Evolutionary conservation across 1,140 invertebrate genomes (phyloP), one percentile per base, ranked within the genome.

Genomic region (Scaptomyza pallida): DNA sequence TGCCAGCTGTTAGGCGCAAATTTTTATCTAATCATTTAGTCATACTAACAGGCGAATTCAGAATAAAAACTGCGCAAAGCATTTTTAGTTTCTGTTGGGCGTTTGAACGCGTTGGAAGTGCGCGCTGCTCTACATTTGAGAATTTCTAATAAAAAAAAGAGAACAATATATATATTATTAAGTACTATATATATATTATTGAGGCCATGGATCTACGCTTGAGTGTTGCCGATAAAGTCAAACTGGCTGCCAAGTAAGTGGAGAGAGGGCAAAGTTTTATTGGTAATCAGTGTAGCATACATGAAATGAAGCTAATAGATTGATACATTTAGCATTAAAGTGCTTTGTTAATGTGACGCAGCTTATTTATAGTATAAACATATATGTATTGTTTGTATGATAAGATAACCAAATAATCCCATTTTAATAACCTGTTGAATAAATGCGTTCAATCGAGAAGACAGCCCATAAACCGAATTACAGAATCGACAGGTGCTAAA

Each of bases 221-320:
- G 78, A 35, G 82, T 16, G 59, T 82, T 15, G 19, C 37, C 19
- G 81, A 85, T 16, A 86, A 81, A 63, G 10, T 85, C 4, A 88
- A 57, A 47, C 45, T 85, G 50, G 59, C 73, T 16, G 71, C 69
- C 54, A 85, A 85, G 81, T 85, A 59, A 63, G 81, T 88, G 15
- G 1, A 9, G 30, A 61, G 30, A 19, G 16, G 3, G 37, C 41
- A 19, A 13, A 19, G 23, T 30, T 17, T n/a, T 30, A 9, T 1
- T 37, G 10, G 5, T 35, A 41, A 69, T 33, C 50, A 23, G 21
- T 30, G 8, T 43, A 19, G n/a, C 13, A 30, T 9, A 30, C 2
- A 9, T 26, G 6, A 5, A 5, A 30, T 9, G 1, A 8, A 45
- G 12, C 12, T 16, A 16, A 44, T 17, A 8, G 64, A 61, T 45